phyloP scores from a whole-genome alignment of 2,113 vertebrate genomes.

The Pelecanus crispus region DNA sequence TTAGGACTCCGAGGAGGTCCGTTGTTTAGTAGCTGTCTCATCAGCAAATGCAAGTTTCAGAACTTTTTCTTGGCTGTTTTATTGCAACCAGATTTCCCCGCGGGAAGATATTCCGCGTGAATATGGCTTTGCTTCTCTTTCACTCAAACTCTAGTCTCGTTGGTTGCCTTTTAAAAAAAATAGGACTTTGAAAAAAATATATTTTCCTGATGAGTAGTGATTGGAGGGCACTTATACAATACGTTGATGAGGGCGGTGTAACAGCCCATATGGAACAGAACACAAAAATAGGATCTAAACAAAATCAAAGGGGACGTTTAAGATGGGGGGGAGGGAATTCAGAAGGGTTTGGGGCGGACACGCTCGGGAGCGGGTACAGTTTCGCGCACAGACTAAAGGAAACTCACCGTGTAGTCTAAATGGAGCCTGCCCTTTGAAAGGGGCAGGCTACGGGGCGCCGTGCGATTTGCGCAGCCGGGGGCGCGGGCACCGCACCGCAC shows the following conservation, averaged over 20 bases:
- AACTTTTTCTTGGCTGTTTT: background rate
- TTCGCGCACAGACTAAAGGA: background rate
- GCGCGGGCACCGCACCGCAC: background rate
- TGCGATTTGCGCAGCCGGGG: background rate
- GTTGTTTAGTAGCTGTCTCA: background rate
- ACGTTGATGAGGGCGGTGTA: background rate
- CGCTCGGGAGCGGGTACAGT: accelerated
- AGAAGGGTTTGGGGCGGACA: background rate
- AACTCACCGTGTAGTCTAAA: background rate
- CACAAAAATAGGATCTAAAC: background rate
- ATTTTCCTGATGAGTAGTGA: background rate
- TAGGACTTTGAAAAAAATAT: background rate
- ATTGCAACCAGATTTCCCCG: background rate
- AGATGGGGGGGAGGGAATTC: background rate
- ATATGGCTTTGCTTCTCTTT: background rate
- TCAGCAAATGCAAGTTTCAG: background rate
- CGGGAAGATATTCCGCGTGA: background rate
- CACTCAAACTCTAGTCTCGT: background rate
- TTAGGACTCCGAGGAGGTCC: background rate
- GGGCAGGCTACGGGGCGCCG: too few species aligned
- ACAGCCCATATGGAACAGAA: background rate
- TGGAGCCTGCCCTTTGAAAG: background rate
- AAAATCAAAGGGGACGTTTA: background rate
- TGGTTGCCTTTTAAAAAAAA: background rate
- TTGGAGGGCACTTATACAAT: background rate